A percentile compares a stretch with the other conserved stretches of the same genome.
Evolutionary conservation across 1,140 invertebrate species (phyloP).

Genomic region (Archivesica marissinica): DNA sequence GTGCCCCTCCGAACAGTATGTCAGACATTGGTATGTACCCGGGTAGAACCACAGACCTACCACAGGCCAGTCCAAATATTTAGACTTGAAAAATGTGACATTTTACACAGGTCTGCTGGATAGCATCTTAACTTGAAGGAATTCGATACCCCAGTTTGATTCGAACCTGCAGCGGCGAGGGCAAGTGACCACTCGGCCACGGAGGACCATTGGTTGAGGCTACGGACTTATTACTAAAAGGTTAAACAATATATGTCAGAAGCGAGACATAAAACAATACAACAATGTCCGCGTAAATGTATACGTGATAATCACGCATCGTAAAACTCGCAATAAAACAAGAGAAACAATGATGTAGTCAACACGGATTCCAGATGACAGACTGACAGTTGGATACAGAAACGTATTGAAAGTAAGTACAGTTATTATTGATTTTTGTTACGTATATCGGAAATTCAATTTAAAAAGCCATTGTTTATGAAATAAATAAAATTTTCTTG

Average conservation of each 20-base stretch:
- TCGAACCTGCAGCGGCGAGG: too few relatives aligned
- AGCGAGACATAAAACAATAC: conserved; percentile 17
- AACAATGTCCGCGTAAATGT: not conserved
- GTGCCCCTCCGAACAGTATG: too few relatives aligned
- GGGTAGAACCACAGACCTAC: too few relatives aligned
- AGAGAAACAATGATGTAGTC: not conserved
- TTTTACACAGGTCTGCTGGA: too few relatives aligned
- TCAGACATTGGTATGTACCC: too few relatives aligned
- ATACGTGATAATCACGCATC: conserved; percentile 20
- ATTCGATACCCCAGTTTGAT: too few relatives aligned
- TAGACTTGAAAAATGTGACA: too few relatives aligned
- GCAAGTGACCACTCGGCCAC: too few relatives aligned
- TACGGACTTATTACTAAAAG: too few relatives aligned
- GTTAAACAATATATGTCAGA: conserved; percentile 13
- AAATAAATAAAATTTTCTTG: not conserved
- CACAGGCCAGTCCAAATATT: too few relatives aligned
- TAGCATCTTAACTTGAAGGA: too few relatives aligned
- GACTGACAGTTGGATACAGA: not conserved
- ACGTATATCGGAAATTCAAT: not conserved
- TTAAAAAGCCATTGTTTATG: not conserved
- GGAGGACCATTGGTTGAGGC: too few relatives aligned
- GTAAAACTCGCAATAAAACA: conserved; percentile 17
- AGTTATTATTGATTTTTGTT: not conserved
- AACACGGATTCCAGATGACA: not conserved
- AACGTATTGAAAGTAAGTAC: not conserved